A percentile compares a stretch with the other conserved stretches of the same genome.
These are phyloP conservation scores for Drosophila asahinai DNA, from an alignment of 1,140 invertebrate genomes.

Conservation along the genomic window DNA sequence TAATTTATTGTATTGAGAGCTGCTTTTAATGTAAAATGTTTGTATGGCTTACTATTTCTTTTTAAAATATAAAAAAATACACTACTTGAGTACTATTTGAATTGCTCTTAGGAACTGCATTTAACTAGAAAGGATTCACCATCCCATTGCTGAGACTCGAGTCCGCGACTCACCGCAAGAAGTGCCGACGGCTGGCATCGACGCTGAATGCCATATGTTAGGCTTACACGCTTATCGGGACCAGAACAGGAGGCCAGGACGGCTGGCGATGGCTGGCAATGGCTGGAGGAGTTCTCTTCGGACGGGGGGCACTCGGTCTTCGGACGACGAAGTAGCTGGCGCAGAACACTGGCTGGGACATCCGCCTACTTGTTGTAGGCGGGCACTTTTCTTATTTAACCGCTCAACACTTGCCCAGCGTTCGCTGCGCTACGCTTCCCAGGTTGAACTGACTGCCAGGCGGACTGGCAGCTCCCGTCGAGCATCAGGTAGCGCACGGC, in stretches of 20 bases:
- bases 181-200: constrained; percentile 61
- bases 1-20: too few species aligned
- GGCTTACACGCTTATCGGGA: constrained; percentile 53
- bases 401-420: constrained; percentile 76
- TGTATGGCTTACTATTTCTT: background rate
- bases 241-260: constrained; percentile 25
- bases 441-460: constrained; percentile 78
- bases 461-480: constrained; percentile 33
- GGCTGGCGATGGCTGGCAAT: constrained; percentile 23
- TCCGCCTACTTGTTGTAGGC: constrained; percentile 74
- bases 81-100: too few species aligned
- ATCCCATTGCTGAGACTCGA: background rate
- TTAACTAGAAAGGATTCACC: background rate
- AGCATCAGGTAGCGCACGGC: constrained; percentile 36
- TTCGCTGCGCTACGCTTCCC: constrained; percentile 79
- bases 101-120: too few species aligned
- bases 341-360: constrained; percentile 76
- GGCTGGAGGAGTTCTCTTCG: constrained; percentile 9
- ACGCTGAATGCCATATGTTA: constrained; percentile 72
- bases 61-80: background rate
- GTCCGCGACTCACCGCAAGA: constrained; percentile 49
- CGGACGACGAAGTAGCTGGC: constrained; percentile 69
- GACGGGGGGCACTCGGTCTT: constrained; percentile 50
- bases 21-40: background rate
- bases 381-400: constrained; percentile 83